Evolutionary conservation across 2,113 vertebrate species (phyloP), one percentile per base, ranked within the genome.

Genomic region (Psilopogon haemacephalus): DNA sequence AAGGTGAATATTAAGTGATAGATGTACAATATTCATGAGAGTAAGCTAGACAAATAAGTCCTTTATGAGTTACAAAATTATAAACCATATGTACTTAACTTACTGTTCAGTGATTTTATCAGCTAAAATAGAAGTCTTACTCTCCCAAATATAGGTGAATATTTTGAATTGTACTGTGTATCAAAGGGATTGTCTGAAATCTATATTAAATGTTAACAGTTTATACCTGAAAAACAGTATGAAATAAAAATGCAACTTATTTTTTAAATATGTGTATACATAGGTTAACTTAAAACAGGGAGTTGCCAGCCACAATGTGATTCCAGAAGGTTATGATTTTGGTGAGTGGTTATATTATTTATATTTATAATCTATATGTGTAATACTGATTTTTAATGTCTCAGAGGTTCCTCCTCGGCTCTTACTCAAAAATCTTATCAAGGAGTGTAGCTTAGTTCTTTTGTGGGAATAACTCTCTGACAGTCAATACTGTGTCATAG

Each of bases 251-350:
- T 17, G 3, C 5, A 37, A 19, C 27, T 75, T 76, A 9, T 11
- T 77, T 77, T 87, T 85, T 69, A 44, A 74, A 23, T 82, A 26
- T n/a, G 17, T 20, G 11, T 82, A 15, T 78, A 58, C 94, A 48
- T 94, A 99, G 99, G 88, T 32, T 90, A 96, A 91, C 85, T 98
- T 99, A 89, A 98, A 98, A 96, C 97, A 95, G 54, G 99, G 98
- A 84, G 96, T 99, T 97, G 98, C 98, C 24, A 70, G 93, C 59
- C 76, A 95, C 69, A 97, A 94, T 46, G 63, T 97, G 86, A 77
- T 98, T 94, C 97, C 97, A 86, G 80, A 97, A 77, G 98, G 97
- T 90, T 99, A 99, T 95, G 97, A 99, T 90, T 99, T 99, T 97
- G 98, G 99, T 99, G 94, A 98, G 99, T 98, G 71, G 20, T 73